Percentiles rank a stretch among this genome's conserved stretches.
These are phyloP conservation scores for Lepidochrysops patricia DNA, from an alignment of 2,888 invertebrate genomes.

Conservation along the genomic window DNA sequence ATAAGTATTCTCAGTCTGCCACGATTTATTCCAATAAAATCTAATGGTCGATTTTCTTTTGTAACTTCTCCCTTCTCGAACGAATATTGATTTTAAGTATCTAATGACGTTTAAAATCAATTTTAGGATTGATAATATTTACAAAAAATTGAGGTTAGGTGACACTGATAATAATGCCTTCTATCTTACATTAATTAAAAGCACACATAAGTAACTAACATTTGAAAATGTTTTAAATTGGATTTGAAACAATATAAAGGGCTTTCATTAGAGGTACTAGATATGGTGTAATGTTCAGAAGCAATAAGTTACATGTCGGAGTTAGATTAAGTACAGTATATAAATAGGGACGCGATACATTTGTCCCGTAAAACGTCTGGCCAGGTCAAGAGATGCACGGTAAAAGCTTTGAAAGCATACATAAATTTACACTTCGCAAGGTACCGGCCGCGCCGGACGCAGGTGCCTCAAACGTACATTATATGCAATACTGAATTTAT, in stretches of 20 bases:
- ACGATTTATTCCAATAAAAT: conserved; percentile 26
- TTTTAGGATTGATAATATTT: neutral
- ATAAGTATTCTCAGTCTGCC: conserved; percentile 36
- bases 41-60: conserved; percentile 18
- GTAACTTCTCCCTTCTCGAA: conserved; percentile 7
- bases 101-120: neutral
- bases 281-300: conserved; percentile 27
- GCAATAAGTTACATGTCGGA: conserved; percentile 28
- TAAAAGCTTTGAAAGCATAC: conserved; percentile 67
- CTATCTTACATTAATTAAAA: too few species aligned
- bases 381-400: conserved; percentile 70
- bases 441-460: conserved; percentile 52
- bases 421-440: conserved; percentile 63
- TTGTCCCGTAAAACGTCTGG: conserved; percentile 60
- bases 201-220: neutral
- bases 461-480: conserved; percentile 49
- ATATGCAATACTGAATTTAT: conserved; percentile 18
- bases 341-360: conserved; percentile 54
- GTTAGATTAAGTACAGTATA: conserved; percentile 50
- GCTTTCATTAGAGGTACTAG: conserved; percentile 20
- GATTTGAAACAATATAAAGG: neutral
- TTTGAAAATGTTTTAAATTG: neutral
- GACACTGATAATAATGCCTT: too few species aligned
- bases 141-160: neutral
- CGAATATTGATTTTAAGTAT: conserved; percentile 11